These are phyloP conservation scores for Poeciliopsis gracilis DNA, from an alignment of 2,797 vertebrate species.

Conservation along the genomic window DNA sequence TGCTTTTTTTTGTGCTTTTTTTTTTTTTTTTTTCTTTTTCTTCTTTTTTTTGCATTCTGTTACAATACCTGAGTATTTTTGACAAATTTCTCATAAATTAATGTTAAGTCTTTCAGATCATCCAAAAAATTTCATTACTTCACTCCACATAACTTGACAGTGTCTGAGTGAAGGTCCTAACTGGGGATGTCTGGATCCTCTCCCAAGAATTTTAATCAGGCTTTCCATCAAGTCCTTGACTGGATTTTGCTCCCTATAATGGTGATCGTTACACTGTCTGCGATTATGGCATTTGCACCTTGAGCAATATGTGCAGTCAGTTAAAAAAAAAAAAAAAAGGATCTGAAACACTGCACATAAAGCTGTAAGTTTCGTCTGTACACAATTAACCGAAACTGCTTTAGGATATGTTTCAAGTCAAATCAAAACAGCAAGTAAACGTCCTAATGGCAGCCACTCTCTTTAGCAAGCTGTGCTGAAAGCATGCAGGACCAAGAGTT, in stretches of 20 bases:
- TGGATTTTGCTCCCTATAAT: background rate
- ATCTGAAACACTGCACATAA: background rate
- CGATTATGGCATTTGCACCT: background rate
- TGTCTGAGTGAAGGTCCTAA: slow-evolving; percentile 18
- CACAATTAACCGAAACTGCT: background rate
- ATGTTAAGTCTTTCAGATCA: slow-evolving; percentile 15
- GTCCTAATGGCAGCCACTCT: background rate
- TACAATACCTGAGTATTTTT: slow-evolving; percentile 62
- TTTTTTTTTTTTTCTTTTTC: background rate
- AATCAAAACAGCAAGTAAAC: background rate
- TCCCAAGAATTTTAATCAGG: background rate
- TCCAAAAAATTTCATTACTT: slow-evolving; percentile 18
- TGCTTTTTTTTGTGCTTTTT: background rate
- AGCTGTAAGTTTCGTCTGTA: slow-evolving; percentile 1
- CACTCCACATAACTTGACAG: slow-evolving; percentile 16
- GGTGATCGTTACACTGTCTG: background rate
- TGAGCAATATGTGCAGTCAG: background rate
- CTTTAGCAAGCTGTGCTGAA: background rate
- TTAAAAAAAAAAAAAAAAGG: background rate
- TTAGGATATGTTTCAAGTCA: background rate
- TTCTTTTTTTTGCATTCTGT: slow-evolving; percentile 20
- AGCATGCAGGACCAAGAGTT: background rate
- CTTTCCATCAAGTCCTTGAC: background rate
- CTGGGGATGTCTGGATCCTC: background rate
- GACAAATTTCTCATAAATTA: slow-evolving; percentile 26